Evolutionary conservation across 2,888 invertebrate genomes (phyloP).

Genomic region (Limenitis camilla): DNA sequence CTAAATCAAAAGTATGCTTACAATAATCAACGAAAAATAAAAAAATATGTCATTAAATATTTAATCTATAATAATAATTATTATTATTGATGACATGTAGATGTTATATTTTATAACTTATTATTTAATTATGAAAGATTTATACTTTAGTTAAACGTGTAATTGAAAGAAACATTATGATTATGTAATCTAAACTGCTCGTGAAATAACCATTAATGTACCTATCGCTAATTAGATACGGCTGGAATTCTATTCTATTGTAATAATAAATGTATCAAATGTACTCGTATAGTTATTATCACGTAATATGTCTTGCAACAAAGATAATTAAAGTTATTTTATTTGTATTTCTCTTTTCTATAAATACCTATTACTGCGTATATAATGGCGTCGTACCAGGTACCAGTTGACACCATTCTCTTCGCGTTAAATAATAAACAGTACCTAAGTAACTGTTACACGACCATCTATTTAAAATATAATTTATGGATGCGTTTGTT

Average conservation of each 20-base stretch:
- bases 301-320: background rate
- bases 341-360: background rate
- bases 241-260: background rate
- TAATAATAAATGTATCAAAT: background rate
- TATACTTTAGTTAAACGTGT: no score
- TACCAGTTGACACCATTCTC: slow-evolving; percentile 4
- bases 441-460: background rate
- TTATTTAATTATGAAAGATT: no score
- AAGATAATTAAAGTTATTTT: background rate
- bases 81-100: no score
- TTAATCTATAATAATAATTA: no score
- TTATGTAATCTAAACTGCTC: background rate
- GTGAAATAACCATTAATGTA: slow-evolving; percentile 17
- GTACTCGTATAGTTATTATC: background rate
- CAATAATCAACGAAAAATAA: no score
- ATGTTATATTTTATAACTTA: no score
- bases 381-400: slow-evolving; percentile 10
- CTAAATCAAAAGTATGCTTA: no score
- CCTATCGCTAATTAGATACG: slow-evolving; percentile 13
- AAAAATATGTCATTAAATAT: no score
- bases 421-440: background rate
- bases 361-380: no score
- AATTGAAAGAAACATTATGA: background rate
- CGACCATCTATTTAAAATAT: no score
- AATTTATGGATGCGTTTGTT: no score